Percentiles rank a stretch among this genome's conserved stretches.
Conservation (phyloP, 2,797 vertebrate species). For the Cuculus canorus region DNA sequence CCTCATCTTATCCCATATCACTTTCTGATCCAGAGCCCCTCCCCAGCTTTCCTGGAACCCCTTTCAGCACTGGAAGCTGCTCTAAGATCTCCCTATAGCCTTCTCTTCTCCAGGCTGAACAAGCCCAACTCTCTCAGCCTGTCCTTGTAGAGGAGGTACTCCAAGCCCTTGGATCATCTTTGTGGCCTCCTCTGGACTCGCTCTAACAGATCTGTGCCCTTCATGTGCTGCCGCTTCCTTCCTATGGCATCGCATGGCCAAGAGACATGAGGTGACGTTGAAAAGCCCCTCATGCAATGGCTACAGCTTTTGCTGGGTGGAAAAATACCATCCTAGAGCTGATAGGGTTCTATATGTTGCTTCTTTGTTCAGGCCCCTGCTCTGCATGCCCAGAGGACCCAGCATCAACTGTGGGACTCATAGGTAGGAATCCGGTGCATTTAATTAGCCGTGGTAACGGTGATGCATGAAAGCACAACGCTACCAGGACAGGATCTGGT, state of each 20-base stretch:
- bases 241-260: not conserved
- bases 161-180: not conserved
- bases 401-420: not conserved
- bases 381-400: not conserved
- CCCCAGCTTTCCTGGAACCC: too few species aligned
- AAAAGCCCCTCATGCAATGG: fast-evolving
- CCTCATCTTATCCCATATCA: too few species aligned
- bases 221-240: too few species aligned
- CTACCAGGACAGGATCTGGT: not conserved
- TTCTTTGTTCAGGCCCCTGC: not conserved
- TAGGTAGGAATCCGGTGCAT: not conserved
- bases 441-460: not conserved
- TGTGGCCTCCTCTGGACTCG: too few species aligned
- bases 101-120: too few species aligned
- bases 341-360: not conserved
- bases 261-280: not conserved
- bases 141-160: too few species aligned
- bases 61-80: too few species aligned
- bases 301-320: not conserved
- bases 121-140: too few species aligned
- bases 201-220: too few species aligned
- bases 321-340: not conserved
- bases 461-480: fast-evolving
- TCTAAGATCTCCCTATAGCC: too few species aligned
- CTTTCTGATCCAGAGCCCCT: too few species aligned